phyloP scores from a whole-genome alignment of 2,797 vertebrate species.

The Potorous gilbertii region DNA sequence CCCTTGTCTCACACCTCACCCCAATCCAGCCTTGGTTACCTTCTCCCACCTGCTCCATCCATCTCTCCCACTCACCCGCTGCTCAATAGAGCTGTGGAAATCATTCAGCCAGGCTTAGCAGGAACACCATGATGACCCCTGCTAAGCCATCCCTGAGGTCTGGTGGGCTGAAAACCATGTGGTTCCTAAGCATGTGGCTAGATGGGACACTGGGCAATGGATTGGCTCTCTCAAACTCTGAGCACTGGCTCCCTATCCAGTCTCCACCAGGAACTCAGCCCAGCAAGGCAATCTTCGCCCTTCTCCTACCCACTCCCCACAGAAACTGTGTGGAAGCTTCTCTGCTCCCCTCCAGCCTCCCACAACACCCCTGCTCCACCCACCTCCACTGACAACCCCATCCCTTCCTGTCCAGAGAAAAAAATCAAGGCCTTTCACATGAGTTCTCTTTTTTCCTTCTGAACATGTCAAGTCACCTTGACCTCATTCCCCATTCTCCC shows the following conservation, averaged over 20 bases:
- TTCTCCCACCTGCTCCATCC: too few species aligned
- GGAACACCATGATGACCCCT: too few species aligned
- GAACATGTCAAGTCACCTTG: background rate
- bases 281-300: background rate
- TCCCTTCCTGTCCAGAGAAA: background rate
- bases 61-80: too few species aligned
- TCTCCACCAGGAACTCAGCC: background rate
- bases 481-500: background rate
- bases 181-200: too few species aligned
- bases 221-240: too few species aligned
- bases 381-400: background rate
- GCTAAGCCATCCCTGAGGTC: too few species aligned
- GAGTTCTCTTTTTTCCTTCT: background rate
- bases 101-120: too few species aligned
- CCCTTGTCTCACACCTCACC: too few species aligned
- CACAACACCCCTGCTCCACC: background rate
- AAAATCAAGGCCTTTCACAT: background rate
- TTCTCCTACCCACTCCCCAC: background rate
- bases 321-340: background rate
- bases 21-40: too few species aligned
- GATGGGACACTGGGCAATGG: too few species aligned
- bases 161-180: too few species aligned
- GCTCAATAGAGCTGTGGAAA: too few species aligned
- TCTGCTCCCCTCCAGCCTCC: background rate
- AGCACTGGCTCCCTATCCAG: slow-evolving; percentile 5